Conservation (phyloP, 2,888 invertebrate species). For the Glyphotaelius pellucidus region DNA sequence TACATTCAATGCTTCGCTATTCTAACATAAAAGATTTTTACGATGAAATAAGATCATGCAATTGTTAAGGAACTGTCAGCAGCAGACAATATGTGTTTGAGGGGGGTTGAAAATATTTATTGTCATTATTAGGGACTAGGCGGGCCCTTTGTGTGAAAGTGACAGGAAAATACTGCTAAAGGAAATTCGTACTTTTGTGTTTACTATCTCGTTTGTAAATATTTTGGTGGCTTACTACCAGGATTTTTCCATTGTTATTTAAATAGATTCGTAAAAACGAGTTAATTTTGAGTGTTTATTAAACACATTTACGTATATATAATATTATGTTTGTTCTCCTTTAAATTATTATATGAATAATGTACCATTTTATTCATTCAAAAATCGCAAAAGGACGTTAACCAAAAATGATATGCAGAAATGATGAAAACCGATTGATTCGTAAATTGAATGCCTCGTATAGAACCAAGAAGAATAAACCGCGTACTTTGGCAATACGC, state of each 20-base stretch:
- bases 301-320: not conserved
- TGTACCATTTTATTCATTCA: not conserved
- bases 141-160: constrained; percentile 39
- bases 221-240: not conserved
- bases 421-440: not conserved
- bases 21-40: constrained; percentile 29
- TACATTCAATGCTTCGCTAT: not conserved
- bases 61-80: constrained; percentile 49
- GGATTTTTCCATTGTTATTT: not conserved
- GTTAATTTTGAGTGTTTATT: not conserved
- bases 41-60: constrained; percentile 27
- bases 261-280: not conserved
- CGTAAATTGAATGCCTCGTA: not conserved
- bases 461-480: not conserved
- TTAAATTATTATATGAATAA: not conserved
- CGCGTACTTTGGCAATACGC: not conserved
- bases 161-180: constrained; percentile 49
- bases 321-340: not conserved
- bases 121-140: constrained; percentile 56
- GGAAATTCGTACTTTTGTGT: constrained; percentile 3
- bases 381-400: not conserved
- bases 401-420: not conserved
- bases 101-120: constrained; percentile 52
- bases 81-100: constrained; percentile 42
- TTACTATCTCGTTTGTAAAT: not conserved